phyloP scores from a whole-genome alignment of 2,888 invertebrate genomes.

The Nomada fucata region DNA sequence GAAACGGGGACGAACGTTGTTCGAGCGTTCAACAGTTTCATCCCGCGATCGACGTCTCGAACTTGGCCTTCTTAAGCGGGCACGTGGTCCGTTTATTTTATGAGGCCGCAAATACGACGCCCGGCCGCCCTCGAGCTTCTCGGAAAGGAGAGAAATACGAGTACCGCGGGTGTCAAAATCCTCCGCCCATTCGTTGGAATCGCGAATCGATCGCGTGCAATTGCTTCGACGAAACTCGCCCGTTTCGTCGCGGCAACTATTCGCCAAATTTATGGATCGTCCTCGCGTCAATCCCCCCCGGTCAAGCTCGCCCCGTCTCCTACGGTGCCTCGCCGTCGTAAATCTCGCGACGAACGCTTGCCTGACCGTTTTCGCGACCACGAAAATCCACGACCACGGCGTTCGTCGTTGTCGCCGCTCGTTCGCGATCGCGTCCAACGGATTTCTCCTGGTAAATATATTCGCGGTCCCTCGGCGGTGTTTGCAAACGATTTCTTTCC shows the following conservation, averaged over 20 bases:
- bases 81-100: slow-evolving; percentile 72
- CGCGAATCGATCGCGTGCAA: slow-evolving; percentile 39
- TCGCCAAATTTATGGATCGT: slow-evolving; percentile 26
- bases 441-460: neutral
- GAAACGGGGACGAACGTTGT: neutral
- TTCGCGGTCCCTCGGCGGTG: neutral
- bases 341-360: neutral
- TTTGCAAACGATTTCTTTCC: neutral
- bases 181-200: slow-evolving; percentile 6
- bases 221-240: neutral
- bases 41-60: slow-evolving; percentile 65
- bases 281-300: neutral
- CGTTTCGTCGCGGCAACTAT: neutral
- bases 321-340: neutral
- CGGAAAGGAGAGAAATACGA: slow-evolving; percentile 69
- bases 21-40: slow-evolving; percentile 37
- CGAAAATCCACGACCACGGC: neutral
- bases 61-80: slow-evolving; percentile 69
- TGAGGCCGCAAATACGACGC: slow-evolving; percentile 68
- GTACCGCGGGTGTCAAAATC: slow-evolving; percentile 45
- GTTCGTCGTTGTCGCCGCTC: neutral
- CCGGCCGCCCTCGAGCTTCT: slow-evolving; percentile 61
- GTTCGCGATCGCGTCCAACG: neutral
- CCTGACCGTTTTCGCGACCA: neutral
- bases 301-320: neutral